phyloP scores from a whole-genome alignment of 1,140 invertebrate species.

The Drosophila ananassae region DNA sequence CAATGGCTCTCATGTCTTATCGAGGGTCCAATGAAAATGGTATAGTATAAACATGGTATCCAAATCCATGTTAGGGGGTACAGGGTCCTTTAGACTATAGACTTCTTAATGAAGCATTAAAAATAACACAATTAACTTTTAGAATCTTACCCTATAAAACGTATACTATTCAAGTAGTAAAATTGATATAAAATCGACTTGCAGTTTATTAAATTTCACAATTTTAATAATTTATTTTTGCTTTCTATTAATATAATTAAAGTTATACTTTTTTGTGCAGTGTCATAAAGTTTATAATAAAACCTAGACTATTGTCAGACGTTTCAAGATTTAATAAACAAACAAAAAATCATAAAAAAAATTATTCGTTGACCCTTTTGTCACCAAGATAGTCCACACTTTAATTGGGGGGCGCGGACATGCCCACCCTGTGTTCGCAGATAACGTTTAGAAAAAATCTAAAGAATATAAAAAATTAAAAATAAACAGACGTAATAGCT shows the following conservation, averaged over 20 bases:
- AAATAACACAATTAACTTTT: no score
- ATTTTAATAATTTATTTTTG: no score
- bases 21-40: slow-evolving; percentile 6
- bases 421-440: slow-evolving; percentile 9
- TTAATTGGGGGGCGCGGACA: neutral
- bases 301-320: slow-evolving; percentile 23
- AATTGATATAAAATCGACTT: no score
- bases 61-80: neutral
- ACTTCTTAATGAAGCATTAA: neutral
- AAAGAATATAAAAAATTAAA: slow-evolving; percentile 7
- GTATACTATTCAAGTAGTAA: no score
- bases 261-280: no score
- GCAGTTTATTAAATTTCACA: no score
- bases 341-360: neutral
- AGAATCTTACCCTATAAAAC: no score
- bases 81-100: neutral
- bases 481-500: neutral
- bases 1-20: slow-evolving; percentile 9
- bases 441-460: slow-evolving; percentile 6
- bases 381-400: neutral
- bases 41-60: slow-evolving; percentile 10
- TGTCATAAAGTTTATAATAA: neutral
- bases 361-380: slow-evolving; percentile 11
- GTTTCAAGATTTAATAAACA: slow-evolving; percentile 6
- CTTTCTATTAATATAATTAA: no score